These are phyloP conservation scores for Pseudobourletiella spinata DNA, from an alignment of 1,140 invertebrate genomes.

Conservation along the genomic window DNA sequence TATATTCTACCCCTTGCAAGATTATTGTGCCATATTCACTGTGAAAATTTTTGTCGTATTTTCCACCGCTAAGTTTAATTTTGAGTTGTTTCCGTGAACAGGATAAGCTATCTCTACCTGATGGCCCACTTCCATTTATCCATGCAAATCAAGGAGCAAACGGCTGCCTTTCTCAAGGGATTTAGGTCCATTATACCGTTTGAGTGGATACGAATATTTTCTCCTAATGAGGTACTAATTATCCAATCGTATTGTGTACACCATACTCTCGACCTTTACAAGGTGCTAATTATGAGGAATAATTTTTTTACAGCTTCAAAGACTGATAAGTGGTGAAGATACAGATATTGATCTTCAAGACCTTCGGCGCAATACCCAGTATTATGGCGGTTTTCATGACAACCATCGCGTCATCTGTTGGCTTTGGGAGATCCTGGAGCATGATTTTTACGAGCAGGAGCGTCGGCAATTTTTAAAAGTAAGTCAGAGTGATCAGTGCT, in stretches of 20 bases:
- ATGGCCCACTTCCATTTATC: conserved; percentile 99
- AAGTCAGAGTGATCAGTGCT: background rate
- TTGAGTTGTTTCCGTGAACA: no score
- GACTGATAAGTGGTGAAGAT: conserved; percentile 85
- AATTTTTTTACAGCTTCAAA: conserved; percentile 55
- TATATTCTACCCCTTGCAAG: background rate
- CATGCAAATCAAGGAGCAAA: conserved; percentile 92
- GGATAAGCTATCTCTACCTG: conserved; percentile 93
- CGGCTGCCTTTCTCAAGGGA: conserved; percentile 88
- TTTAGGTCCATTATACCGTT: conserved; percentile 91
- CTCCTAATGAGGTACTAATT: conserved; percentile 94
- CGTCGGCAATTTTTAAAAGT: conserved; percentile 86
- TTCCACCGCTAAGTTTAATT: no score
- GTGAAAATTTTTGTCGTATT: no score
- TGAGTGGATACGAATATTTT: conserved; percentile 93
- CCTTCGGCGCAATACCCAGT: conserved; percentile 86
- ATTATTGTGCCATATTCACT: background rate
- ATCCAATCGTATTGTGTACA: no score
- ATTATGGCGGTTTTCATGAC: conserved; percentile 98
- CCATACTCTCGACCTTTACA: conserved; percentile 18
- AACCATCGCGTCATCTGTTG: conserved; percentile 95
- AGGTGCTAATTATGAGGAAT: background rate
- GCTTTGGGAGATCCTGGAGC: conserved; percentile 97
- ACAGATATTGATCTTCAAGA: conserved; percentile 82
- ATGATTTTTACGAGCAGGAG: conserved; percentile 89